Conservation (phyloP, 2,888 invertebrate genomes). For the Fragum fragum region DNA sequence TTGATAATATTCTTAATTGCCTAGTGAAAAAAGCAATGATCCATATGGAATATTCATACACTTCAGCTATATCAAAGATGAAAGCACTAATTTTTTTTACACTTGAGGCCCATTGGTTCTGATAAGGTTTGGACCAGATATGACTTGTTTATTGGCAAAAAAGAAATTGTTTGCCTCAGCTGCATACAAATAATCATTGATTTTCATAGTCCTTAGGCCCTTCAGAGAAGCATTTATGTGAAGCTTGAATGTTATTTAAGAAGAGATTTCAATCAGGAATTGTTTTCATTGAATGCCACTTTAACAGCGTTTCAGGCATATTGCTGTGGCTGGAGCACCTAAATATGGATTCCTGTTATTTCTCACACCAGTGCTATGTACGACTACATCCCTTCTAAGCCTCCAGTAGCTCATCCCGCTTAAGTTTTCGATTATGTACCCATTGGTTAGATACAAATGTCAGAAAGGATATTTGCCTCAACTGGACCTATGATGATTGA, state of each 20-base stretch:
- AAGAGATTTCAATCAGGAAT: no score
- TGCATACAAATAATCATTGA: conserved; percentile 31
- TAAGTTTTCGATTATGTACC: no score
- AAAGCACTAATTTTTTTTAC: conserved; percentile 18
- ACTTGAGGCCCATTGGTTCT: neutral
- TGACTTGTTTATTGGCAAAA: conserved; percentile 21
- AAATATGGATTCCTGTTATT: no score
- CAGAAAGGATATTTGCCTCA: no score
- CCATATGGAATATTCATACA: conserved; percentile 19
- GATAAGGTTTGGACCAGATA: conserved; percentile 15
- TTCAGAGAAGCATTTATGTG: neutral
- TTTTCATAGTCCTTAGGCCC: neutral
- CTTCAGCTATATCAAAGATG: conserved; percentile 14
- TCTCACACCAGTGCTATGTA: no score
- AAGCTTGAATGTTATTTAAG: neutral
- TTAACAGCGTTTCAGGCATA: no score
- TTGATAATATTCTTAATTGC: neutral
- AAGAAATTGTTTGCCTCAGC: conserved; percentile 12
- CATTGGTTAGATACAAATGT: no score
- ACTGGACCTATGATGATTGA: no score
- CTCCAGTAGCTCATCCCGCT: no score
- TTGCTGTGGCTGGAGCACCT: no score
- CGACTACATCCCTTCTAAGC: no score
- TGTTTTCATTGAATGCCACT: no score
- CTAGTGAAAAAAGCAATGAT: conserved; percentile 8